Evolutionary conservation across 2,113 vertebrate genomes (phyloP), one percentile per base, ranked within the genome.

Genomic region (Gasterosteus aculeatus): DNA sequence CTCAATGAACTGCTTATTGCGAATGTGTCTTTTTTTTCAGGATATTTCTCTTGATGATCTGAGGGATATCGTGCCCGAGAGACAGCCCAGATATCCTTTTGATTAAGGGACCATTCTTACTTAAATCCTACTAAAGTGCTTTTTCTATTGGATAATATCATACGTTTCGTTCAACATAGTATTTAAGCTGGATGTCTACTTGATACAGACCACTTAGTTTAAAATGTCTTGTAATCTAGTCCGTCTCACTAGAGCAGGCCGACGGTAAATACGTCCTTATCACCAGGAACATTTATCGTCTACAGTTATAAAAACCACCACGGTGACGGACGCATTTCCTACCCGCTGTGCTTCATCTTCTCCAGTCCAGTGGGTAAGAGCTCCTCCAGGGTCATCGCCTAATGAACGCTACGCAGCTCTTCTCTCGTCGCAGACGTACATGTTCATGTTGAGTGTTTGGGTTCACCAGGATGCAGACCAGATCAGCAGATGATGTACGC

Each of bases 401-500:
- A 6, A 6, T 2, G 10, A 41, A 5, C 18, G 11, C 2, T 4
- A 0, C 10, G 7, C 7, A 0, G 7, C 10, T 19, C 8, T 41
- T 60, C 19, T 46, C 1, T 33, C 22, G 22, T 16, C 16, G 2
- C 38, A 19, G n/a, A 35, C 38, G 4, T 53, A 41, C 11, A 15
- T 29, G 31, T 18, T 59, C 9, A 64, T 44, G 58, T 60, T 46
- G 6, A 29, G 3, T 29, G 0, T 69, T 46, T 57, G 49, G 70
- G 54, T 75, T 54, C 42, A 14, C 2, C 74, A 99, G 98, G 97
- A 38, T 99, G 97, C 91, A 97, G 94, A 83, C 96, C 96, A 47
- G 96, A 97, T 82, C 96, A 96, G 89, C 97, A 98, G 93, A 99
- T 99, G 97, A 99, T 99, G 97, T 99, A 99, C 58, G 98, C 97